phyloP scores from a whole-genome alignment of 2,113 vertebrate species.

The Nestor notabilis region DNA sequence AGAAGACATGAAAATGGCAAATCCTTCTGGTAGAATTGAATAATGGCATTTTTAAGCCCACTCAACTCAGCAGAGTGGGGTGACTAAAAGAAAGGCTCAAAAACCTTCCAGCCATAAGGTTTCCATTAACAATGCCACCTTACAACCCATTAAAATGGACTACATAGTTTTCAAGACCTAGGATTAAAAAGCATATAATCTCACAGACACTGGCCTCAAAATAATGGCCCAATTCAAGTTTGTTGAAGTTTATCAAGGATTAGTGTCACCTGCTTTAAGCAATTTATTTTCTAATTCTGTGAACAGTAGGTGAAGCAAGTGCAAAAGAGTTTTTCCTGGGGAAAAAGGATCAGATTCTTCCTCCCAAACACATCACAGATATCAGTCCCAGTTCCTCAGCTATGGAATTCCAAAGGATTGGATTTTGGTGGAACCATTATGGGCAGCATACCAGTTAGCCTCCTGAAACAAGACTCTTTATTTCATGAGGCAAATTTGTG shows the following conservation, averaged over 20 bases:
- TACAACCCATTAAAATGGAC: background rate
- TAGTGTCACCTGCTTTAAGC: background rate
- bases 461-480: background rate
- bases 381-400: background rate
- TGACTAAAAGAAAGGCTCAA: background rate
- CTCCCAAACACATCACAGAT: background rate
- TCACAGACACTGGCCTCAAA: background rate
- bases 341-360: background rate
- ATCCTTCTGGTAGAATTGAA: background rate
- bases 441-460: background rate
- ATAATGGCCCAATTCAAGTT: background rate
- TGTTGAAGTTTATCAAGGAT: background rate
- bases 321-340: background rate
- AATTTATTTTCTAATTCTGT: background rate
- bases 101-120: background rate
- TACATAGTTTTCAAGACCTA: background rate
- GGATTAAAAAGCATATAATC: background rate
- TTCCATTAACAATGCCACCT: background rate
- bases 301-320: background rate
- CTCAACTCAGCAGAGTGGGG: background rate
- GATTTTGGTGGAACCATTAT: fast-evolving
- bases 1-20: background rate
- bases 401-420: background rate
- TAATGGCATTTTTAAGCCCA: background rate
- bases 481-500: background rate